Percentiles rank a stretch among this genome's conserved stretches.
Conservation (phyloP, 2,888 invertebrate species). For the Limnephilus marmoratus region DNA sequence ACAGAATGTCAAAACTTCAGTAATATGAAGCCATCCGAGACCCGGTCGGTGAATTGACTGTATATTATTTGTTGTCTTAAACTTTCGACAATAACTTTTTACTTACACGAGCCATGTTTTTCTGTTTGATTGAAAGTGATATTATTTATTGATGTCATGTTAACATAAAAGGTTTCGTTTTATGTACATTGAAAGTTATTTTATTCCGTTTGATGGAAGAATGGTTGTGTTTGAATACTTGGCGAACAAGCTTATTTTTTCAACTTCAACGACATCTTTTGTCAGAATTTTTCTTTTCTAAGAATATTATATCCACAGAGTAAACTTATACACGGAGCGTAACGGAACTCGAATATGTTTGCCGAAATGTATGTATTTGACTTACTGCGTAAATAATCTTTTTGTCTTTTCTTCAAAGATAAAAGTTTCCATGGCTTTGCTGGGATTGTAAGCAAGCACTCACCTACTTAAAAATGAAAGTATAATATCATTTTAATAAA, state of each 20-base stretch:
- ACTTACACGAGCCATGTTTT: background rate
- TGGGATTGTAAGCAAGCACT: background rate
- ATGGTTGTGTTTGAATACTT: background rate
- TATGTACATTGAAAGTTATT: background rate
- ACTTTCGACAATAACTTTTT: slow-evolving; percentile 18
- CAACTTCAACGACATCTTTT: background rate
- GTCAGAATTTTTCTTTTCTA: background rate
- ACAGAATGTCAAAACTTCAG: background rate
- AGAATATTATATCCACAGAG: background rate
- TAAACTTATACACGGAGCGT: background rate
- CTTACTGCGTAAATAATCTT: background rate
- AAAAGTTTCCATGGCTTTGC: background rate
- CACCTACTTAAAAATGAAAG: background rate
- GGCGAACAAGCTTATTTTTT: background rate
- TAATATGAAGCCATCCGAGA: background rate
- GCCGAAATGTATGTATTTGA: background rate
- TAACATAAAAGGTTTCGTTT: slow-evolving; percentile 13
- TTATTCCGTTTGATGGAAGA: slow-evolving; percentile 1
- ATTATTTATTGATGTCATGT: slow-evolving; percentile 3
- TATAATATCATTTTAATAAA: background rate
- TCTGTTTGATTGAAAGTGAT: slow-evolving; percentile 11
- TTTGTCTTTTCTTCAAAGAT: background rate
- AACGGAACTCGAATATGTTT: background rate
- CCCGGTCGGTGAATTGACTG: background rate
- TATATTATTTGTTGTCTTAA: slow-evolving; percentile 4